Conservation (phyloP, 2,113 vertebrate genomes). For the Plotosus lineatus region DNA sequence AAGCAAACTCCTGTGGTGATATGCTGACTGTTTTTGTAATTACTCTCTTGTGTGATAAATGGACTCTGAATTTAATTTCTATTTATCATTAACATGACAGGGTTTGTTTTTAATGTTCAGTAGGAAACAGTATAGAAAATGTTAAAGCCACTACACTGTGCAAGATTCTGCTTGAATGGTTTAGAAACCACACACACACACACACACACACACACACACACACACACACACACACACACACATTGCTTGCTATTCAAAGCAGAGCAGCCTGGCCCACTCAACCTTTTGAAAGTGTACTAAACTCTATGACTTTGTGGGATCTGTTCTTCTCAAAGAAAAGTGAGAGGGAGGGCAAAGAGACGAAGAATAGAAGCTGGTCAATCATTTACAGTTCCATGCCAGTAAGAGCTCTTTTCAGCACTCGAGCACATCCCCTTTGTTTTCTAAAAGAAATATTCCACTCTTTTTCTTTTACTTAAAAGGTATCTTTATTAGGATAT, state of each 20-base stretch:
- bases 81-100: background rate
- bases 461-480: constrained; percentile 59
- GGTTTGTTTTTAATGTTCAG: background rate
- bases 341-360: constrained; percentile 17
- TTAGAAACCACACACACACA: background rate
- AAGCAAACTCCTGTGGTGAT: constrained; percentile 29
- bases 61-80: background rate
- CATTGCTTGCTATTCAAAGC: constrained; percentile 36
- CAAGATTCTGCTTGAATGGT: background rate
- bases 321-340: constrained; percentile 30
- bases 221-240: constrained; percentile 10
- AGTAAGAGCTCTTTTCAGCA: constrained; percentile 4
- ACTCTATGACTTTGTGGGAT: constrained; percentile 9
- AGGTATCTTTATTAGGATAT: constrained; percentile 93
- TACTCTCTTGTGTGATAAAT: constrained; percentile 9
- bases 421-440: background rate
- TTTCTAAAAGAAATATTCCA: constrained; percentile 21
- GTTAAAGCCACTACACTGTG: background rate
- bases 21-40: constrained; percentile 22
- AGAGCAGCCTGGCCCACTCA: constrained; percentile 16
- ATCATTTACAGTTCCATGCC: constrained; percentile 34
- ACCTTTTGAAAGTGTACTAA: constrained; percentile 33
- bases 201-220: constrained; percentile 9
- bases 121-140: background rate
- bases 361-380: constrained; percentile 15